These are phyloP conservation scores for Panurus biarmicus DNA, from an alignment of 2,113 vertebrate species.

Conservation along the genomic window DNA sequence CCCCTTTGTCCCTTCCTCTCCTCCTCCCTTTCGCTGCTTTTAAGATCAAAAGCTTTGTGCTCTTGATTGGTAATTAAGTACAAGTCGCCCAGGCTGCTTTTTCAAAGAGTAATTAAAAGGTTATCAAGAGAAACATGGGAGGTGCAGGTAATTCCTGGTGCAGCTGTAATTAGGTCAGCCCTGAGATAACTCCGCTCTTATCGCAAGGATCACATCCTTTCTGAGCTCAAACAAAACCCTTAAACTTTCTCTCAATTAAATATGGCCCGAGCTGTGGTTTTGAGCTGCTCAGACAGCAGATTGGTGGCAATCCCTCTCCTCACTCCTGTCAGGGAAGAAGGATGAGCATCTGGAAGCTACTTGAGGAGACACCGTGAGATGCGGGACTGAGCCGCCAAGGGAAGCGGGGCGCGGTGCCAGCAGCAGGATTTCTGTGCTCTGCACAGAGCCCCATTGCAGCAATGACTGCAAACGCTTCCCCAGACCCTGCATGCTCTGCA, in stretches of 20 bases:
- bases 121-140: neutral
- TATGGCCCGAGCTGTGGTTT: neutral
- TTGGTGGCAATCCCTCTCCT: neutral
- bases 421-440: neutral
- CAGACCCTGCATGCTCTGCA: accelerated
- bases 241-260: neutral
- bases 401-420: neutral
- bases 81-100: neutral
- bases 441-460: accelerated
- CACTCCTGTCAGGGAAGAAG: neutral
- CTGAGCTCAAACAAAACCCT: neutral
- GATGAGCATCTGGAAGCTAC: neutral
- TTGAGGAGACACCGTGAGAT: accelerated
- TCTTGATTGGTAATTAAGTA: conserved; percentile 9
- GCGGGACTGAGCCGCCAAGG: accelerated
- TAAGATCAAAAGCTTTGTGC: neutral
- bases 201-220: neutral
- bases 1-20: neutral
- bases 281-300: neutral
- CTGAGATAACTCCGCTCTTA: neutral
- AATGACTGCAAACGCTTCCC: accelerated
- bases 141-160: neutral
- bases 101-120: conserved; percentile 8
- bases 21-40: neutral
- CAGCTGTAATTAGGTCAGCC: neutral